Evolutionary conservation across 2,888 invertebrate species (phyloP), one percentile per base, ranked within the genome.

Genomic region (Dynastes tityus): DNA sequence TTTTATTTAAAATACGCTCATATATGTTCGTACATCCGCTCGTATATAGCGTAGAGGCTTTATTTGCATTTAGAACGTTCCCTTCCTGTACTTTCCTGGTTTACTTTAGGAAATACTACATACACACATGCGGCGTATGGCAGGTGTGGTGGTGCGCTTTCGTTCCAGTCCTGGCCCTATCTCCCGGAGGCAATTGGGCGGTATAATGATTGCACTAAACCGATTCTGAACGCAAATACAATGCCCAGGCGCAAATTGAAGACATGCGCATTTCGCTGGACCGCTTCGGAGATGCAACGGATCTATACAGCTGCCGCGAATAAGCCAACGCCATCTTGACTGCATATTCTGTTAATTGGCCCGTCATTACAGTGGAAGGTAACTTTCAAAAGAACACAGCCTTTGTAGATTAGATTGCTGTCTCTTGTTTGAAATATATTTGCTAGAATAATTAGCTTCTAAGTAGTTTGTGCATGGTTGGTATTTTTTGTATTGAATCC

Each of bases 131-230:
- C 55, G 55, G 22, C 45, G 55, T 22, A 58, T 58, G 55, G 55
- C 40, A 40, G 71, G 58, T 71, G 55, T 58, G 55, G 16, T 8
- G 27, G 55, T 22, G 61, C 61, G 40, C 16, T 84, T 84, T 80
- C 79, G 80, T 83, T 81, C 80, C 82, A 78, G 82, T 81, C 82
- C 81, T 29, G 45, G 78, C 79, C 81, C 77, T 80, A 82, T 80
- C 81, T 82, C 81, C 81, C 79, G 80, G 78, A 82, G 78, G 82
- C 81, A 82, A 82, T 83, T 84, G 85, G 85, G 85, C 85, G 84
- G 83, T 84, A 82, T 85, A 85, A 86, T 85, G 86, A 85, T 84
- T 85, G 85, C 85, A 84, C 83, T 85, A 85, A 82, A 40, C 61
- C 73, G 73, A 61, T 74, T 22, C 73, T 22, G 45, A 63, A 45